Percentiles rank a stretch among this genome's conserved stretches.
phyloP scores from a whole-genome alignment of 2,888 invertebrate genomes.

The Mesorhabditis sp. region DNA sequence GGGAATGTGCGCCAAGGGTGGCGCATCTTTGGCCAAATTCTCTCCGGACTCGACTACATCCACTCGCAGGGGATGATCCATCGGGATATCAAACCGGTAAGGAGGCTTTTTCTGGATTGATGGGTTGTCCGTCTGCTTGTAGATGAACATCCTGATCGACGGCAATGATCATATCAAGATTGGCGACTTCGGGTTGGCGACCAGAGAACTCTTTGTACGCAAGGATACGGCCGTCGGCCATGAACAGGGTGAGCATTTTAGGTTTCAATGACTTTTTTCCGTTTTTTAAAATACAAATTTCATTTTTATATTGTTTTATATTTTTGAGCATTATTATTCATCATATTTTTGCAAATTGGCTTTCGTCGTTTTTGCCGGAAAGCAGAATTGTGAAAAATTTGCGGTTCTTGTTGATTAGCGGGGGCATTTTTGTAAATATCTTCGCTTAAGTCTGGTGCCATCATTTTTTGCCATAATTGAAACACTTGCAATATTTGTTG shows the following conservation, averaged over 20 bases:
- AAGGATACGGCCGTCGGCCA: slow-evolving; percentile 7
- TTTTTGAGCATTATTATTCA: background rate
- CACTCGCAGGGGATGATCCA: slow-evolving; percentile 50
- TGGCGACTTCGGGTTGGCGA: slow-evolving; percentile 91
- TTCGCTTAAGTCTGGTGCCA: too few species aligned
- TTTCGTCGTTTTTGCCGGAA: too few species aligned
- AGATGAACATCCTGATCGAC: slow-evolving; percentile 88
- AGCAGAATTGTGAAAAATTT: too few species aligned
- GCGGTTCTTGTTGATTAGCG: too few species aligned
- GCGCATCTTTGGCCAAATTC: slow-evolving; percentile 84
- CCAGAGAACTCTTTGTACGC: slow-evolving; percentile 23
- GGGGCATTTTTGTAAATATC: too few species aligned
- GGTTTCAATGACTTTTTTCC: too few species aligned
- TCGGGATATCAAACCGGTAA: slow-evolving; percentile 51
- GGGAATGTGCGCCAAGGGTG: slow-evolving; percentile 35
- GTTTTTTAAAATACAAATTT: background rate
- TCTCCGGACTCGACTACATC: slow-evolving; percentile 66
- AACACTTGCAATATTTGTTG: too few species aligned
- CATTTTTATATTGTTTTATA: background rate
- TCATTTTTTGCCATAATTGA: too few species aligned
- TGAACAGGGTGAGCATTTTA: too few species aligned
- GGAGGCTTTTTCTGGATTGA: background rate
- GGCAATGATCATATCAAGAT: slow-evolving; percentile 88
- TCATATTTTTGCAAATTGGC: too few species aligned
- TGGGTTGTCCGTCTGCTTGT: background rate